These are phyloP conservation scores for Falco concolor DNA, from an alignment of 2,797 vertebrate genomes.

Conservation along the genomic window DNA sequence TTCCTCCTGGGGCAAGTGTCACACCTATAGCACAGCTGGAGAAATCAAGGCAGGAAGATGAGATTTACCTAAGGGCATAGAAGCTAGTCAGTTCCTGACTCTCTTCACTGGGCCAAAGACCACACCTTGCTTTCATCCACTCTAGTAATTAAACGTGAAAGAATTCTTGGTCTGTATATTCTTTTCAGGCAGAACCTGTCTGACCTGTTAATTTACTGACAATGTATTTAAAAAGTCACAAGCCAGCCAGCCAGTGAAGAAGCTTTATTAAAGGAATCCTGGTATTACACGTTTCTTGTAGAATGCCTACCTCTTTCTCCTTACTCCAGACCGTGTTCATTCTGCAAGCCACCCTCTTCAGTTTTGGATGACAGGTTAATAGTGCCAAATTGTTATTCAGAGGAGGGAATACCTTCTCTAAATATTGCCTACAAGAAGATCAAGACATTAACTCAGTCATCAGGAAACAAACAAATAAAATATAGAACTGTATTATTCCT, in stretches of 20 bases:
- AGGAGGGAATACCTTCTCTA: background rate
- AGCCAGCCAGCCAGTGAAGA: background rate
- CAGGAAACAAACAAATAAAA: background rate
- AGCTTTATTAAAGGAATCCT: background rate
- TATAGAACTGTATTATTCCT: background rate
- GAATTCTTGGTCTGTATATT: background rate
- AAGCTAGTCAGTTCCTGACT: conserved; percentile 40
- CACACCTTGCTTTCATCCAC: conserved; percentile 59
- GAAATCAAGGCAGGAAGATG: background rate
- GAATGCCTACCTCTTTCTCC: background rate
- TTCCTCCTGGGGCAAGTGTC: background rate
- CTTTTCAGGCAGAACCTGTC: conserved; percentile 59
- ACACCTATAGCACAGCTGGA: background rate
- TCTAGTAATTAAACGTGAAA: conserved; percentile 49
- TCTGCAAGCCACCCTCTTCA: background rate
- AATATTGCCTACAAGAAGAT: background rate
- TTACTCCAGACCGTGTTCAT: background rate
- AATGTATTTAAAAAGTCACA: background rate
- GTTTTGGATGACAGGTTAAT: background rate
- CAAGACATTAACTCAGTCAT: background rate
- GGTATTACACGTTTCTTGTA: background rate
- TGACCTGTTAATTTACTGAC: conserved; percentile 42
- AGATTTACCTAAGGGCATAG: conserved; percentile 27
- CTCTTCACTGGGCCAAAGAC: background rate
- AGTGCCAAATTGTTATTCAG: background rate